Percentiles rank a stretch among this genome's conserved stretches.
Evolutionary conservation across 2,797 vertebrate species (phyloP).

Genomic region (Anguilla obscura): DNA sequence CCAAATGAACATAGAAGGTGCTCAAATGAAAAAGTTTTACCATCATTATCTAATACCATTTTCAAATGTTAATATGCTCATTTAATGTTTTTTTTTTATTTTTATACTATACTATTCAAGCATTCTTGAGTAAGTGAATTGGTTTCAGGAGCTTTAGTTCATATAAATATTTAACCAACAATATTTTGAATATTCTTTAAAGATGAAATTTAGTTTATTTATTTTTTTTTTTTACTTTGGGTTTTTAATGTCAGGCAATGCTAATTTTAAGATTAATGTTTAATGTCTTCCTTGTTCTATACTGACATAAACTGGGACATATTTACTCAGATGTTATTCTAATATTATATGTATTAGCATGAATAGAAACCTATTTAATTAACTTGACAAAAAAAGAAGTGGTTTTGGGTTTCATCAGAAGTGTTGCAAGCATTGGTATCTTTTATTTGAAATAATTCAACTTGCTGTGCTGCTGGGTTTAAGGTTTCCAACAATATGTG

Average conservation of each 20-base stretch:
- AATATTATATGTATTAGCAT: not conserved
- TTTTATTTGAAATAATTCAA: not conserved
- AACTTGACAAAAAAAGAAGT: conserved; percentile 1
- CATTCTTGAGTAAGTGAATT: not conserved
- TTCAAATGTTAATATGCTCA: not conserved
- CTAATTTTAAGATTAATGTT: not conserved
- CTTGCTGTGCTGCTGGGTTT: not conserved
- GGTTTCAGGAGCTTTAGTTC: not conserved
- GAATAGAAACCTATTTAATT: not conserved
- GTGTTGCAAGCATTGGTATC: not conserved
- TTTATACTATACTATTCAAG: not conserved
- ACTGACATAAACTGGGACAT: not conserved
- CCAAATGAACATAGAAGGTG: not conserved
- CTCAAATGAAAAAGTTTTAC: conserved; percentile 2
- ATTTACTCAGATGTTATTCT: not conserved
- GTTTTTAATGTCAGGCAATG: not conserved
- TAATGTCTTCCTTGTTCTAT: not conserved
- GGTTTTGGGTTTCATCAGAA: not conserved
- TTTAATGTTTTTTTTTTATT: not conserved
- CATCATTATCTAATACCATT: not conserved
- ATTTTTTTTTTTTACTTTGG: not conserved
- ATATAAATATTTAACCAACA: not conserved
- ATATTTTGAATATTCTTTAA: conserved; percentile 1
- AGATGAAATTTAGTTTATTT: not conserved
- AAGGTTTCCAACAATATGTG: not conserved